Base-by-base conservation (phyloP, 2,797 vertebrate genomes). In the Gadopsis bispinosus region DNA sequence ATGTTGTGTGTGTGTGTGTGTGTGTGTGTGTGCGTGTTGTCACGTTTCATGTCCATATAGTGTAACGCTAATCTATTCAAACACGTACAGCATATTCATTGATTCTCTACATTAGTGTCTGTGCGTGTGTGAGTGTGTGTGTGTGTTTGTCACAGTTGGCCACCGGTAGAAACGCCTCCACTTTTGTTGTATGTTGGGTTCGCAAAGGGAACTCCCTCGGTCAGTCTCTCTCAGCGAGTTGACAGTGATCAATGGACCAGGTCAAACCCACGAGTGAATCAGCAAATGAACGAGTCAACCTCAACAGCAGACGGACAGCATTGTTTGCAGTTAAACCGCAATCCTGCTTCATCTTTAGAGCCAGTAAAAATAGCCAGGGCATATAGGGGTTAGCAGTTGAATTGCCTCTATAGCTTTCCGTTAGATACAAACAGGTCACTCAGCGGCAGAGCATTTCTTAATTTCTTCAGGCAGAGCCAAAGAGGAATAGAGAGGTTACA, bases 81-180 rank as follows among this genome's bases (percentile, higher is more conserved):
- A 93, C 93, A 94, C 92, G 3, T 87, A 94, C 89, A 92, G 69
- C 91, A 93, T 92, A 91, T 81, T 92, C 75, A 92, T 88, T 89
- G 86, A 88, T 92, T 91, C 89, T 92, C 88, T 93, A 92, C 88
- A 89, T 90, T 88, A 69, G 80, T 83, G 75, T 75, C 0, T 81
- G 85, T 89, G 14, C 51, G 65, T 78, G 67, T 75, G 64, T 61
- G 80, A 26, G 5, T 64, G 75, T 80, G 69, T 82, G 41, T 85
- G 86, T 86, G 84, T 89, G 84, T 90, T 83, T 89, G 91, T 93
- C 94, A 94, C 94, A 94, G 93, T 94, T 93, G 84, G 83, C 90
- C 91, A 88, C 92, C 92, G 93, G 93, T 94, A 91, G 73, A 91
- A 88, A 83, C 80, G 77, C 73, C 69, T 89, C 75, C 77, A 70